Base-by-base conservation (phyloP, 2,888 invertebrate genomes). In the Drosophila mercatorum region DNA sequence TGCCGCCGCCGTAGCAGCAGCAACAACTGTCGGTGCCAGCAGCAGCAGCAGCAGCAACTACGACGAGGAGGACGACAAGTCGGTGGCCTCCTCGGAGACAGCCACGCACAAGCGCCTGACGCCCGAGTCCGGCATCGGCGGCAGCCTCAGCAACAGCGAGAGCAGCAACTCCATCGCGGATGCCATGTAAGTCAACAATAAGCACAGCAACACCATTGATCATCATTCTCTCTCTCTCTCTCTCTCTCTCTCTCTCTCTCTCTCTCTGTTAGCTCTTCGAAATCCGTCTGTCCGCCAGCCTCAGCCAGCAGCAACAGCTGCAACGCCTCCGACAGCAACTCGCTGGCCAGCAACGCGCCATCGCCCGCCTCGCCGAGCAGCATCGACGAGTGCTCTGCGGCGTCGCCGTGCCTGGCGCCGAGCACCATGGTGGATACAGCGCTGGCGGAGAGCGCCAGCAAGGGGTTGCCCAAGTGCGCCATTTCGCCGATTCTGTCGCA, bases 401-500 rank as follows among this genome's bases (percentile, higher is more conserved):
- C 76, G 2, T 65, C 62, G 93, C 47, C 94, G 92, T 63, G 31
- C 22, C 59, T 41, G 5, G 55, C 6, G 28, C 61, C 70, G 26
- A 40, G 58, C 67, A 91, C 79, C 7, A 80, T 81, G 51, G 83
- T 92, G 93, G 92, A 95, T 92, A 92, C 94, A 5, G 75, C 80
- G 36, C 71, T 92, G 58, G 92, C 90, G 7, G 91, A 92, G 62
- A 53, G 59, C 1, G 69, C 70, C 8, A 87, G 83, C 69, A 86
- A 82, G 36, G 60, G 74, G 36, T 70, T 91, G 71, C 91, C 91
- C 14, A 92, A 92, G 80, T 87, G 91, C 72, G 92, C 93, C 67
- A 95, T 95, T 82, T 96, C 96, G 86, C 97, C 97, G 12, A 96
- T 97, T 65, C 92, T 97, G 56, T 96, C 96, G 72, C 96, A 96